These are phyloP conservation scores for Labia minor DNA, from an alignment of 2,888 invertebrate species.

Conservation along the genomic window DNA sequence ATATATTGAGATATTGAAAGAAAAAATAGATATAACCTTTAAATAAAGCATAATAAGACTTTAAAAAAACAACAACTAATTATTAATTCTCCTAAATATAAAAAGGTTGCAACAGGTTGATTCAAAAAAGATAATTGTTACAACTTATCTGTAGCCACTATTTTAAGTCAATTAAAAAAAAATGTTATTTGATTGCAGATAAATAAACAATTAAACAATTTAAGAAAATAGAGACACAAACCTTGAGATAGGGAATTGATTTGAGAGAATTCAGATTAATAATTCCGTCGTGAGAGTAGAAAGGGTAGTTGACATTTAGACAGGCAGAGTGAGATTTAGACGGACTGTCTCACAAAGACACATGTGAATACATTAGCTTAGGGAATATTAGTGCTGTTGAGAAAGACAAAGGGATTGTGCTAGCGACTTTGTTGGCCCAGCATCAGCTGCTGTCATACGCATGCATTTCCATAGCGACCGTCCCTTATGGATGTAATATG, in stretches of 20 bases:
- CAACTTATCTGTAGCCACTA: no score
- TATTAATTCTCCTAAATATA: no score
- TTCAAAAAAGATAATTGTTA: no score
- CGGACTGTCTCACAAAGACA: constrained; percentile 13
- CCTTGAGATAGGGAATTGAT: background rate
- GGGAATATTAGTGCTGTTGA: background rate
- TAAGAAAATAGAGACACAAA: background rate
- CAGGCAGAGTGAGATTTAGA: background rate
- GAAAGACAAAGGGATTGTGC: background rate
- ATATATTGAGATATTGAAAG: no score
- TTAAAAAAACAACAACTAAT: no score
- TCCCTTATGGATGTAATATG: background rate
- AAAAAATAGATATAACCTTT: no score
- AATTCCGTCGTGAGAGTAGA: background rate
- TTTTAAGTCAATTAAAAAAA: no score
- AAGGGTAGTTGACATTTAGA: constrained; percentile 4
- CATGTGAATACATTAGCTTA: background rate
- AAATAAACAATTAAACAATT: background rate
- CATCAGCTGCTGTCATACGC: background rate
- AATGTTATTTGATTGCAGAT: no score
- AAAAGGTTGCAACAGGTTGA: no score
- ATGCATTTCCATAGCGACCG: constrained; percentile 7
- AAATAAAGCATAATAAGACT: no score
- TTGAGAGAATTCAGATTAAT: background rate
- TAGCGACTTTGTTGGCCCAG: background rate